A percentile compares a stretch with the other conserved stretches of the same genome.
These are phyloP conservation scores for Capromys pilorides DNA, from an alignment of 2,797 vertebrate species.

Conservation along the genomic window DNA sequence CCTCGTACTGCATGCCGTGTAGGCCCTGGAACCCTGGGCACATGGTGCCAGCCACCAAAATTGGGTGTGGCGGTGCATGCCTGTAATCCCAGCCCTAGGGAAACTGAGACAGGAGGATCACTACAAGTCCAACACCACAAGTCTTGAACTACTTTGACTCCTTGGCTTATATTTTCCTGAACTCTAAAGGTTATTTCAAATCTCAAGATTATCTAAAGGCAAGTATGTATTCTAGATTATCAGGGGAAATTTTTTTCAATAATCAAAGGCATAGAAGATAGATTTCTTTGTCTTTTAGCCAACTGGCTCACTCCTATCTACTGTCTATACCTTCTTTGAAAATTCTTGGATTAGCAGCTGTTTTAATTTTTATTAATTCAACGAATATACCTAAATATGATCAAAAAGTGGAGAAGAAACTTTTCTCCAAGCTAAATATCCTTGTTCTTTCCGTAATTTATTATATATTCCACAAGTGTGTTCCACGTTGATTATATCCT, in stretches of 20 bases:
- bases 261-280: background rate
- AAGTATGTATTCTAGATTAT: no score
- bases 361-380: slow-evolving; percentile 38
- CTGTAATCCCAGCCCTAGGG: no score
- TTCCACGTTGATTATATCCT: background rate
- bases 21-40: no score
- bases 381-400: background rate
- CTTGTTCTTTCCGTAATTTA: background rate
- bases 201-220: no score
- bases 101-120: no score
- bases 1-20: no score
- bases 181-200: no score
- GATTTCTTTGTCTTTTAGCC: background rate
- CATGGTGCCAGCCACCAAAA: no score
- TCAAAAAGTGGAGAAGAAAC: background rate
- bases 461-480: background rate
- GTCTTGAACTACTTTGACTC: no score
- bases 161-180: no score
- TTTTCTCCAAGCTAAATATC: background rate
- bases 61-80: no score
- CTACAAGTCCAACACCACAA: no score
- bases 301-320: background rate
- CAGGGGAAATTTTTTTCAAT: background rate
- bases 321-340: background rate
- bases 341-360: slow-evolving; percentile 4